Evolutionary conservation across 2,113 vertebrate species (phyloP), one percentile per base, ranked within the genome.

Genomic region (Oriolus oriolus): DNA sequence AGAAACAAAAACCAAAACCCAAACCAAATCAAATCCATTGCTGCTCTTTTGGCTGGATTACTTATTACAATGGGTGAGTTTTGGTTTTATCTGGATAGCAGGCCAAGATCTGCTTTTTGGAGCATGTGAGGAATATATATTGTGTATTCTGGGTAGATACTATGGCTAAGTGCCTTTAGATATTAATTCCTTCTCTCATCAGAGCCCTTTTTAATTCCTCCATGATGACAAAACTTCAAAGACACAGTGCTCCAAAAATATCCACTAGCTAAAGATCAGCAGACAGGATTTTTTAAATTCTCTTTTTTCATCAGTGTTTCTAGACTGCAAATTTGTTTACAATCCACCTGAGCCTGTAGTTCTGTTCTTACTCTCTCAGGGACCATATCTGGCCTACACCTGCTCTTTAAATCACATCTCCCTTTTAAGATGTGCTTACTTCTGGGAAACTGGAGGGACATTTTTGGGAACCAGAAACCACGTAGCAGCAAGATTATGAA

Each of bases 401-500:
- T 54, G 13, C 59, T 71, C 39, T 56, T 60, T 65, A 49, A 44
- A 53, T 65, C 39, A 28, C 8, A 45, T 70, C 21, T 70, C 16
- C 24, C 22, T 77, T 82, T 83, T 33, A 64, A 77, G 26, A 64
- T 70, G 15, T 59, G 50, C 30, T 52, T 44, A 10, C 28, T 87
- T 63, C 42, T 64, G 37, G 24, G 33, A 64, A 42, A 44, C 20
- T 37, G 35, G 8, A 54, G 19, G 16, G 16, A 22, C 24, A 15
- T 57, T 87, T 87, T 47, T n/a, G 56, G 57, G 78, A 77, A 83
- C 57, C 39, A 87, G 50, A 83, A 83, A 77, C 30, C 56, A 76
- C 2, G 0, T 1, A 53, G 50, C 63, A 59, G 30, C 57, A 71
- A 64, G 44, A 31, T 64, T 59, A 77, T 45, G 50, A 35, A 87